Conservation (phyloP, 2,888 invertebrate species). For the Drosophila buzzatii region DNA sequence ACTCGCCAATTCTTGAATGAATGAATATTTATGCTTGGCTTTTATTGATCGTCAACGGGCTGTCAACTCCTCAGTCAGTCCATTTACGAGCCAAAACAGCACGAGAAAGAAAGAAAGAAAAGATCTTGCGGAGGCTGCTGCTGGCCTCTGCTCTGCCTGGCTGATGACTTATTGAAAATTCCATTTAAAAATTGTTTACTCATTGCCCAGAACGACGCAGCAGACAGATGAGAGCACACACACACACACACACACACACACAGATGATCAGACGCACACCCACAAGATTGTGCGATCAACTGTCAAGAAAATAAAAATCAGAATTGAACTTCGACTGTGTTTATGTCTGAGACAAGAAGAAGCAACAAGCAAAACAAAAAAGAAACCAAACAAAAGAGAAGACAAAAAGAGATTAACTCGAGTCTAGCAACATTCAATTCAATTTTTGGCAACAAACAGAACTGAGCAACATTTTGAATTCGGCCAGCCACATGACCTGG, state of each 20-base stretch:
- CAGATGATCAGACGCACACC: constrained; percentile 22
- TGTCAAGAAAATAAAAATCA: constrained; percentile 70
- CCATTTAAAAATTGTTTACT: constrained; percentile 80
- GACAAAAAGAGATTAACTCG: constrained; percentile 7
- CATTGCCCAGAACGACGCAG: constrained; percentile 68
- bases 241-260: constrained; percentile 5
- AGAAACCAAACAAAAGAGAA: constrained; percentile 19
- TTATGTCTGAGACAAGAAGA: constrained; percentile 69
- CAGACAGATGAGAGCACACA: constrained; percentile 43
- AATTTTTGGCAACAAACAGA: neutral
- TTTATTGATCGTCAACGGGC: constrained; percentile 40
- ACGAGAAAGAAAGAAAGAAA: constrained; percentile 6
- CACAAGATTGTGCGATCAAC: constrained; percentile 59
- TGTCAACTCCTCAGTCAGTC: constrained; percentile 50
- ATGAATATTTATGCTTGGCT: constrained; percentile 57
- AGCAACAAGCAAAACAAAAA: constrained; percentile 56
- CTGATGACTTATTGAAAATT: constrained; percentile 82
- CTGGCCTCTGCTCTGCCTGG: constrained; percentile 29
- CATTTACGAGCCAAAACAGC: constrained; percentile 38
- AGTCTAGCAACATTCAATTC: constrained; percentile 20
- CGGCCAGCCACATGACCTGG: constrained; percentile 3
- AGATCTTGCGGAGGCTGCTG: constrained; percentile 29
- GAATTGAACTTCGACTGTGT: constrained; percentile 65
- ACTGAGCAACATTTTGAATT: constrained; percentile 11
- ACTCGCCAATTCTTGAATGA: constrained; percentile 66